phyloP scores from a whole-genome alignment of 2,113 vertebrate genomes.

The Cyrtonyx montezumae region DNA sequence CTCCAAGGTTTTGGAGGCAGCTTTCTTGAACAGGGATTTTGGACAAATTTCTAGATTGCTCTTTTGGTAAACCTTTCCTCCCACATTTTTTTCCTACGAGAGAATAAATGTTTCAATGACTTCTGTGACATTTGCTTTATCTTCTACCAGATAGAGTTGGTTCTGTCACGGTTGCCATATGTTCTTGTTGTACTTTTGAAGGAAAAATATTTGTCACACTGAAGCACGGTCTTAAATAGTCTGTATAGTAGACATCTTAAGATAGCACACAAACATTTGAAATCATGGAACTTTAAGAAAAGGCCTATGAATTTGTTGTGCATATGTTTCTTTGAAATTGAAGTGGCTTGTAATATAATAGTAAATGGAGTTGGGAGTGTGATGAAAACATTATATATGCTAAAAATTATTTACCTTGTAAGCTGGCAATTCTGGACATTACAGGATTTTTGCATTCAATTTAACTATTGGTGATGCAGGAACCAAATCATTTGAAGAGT shows the following conservation, averaged over 20 bases:
- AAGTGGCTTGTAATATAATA: background rate
- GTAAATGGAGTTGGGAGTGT: background rate
- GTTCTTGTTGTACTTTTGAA: background rate
- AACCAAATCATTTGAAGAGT: background rate
- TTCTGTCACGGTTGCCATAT: background rate
- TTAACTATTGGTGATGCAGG: background rate
- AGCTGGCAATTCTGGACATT: background rate
- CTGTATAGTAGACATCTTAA: background rate
- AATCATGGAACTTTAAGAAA: background rate
- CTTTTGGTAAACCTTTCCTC: constrained; percentile 45
- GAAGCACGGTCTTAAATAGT: background rate
- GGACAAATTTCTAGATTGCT: constrained; percentile 39
- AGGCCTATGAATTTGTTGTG: background rate
- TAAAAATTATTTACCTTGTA: background rate
- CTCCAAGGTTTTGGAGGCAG: constrained; percentile 29
- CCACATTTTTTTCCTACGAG: constrained; percentile 1
- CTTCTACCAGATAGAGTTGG: background rate
- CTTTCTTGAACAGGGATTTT: constrained; percentile 47
- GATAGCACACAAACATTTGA: background rate
- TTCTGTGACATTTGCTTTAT: background rate
- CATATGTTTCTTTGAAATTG: background rate
- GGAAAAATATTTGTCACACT: background rate
- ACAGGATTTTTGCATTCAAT: background rate
- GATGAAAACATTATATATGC: background rate
- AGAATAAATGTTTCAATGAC: constrained; percentile 37